phyloP scores from a whole-genome alignment of 2,797 vertebrate genomes.

The Sardinella longiceps region DNA sequence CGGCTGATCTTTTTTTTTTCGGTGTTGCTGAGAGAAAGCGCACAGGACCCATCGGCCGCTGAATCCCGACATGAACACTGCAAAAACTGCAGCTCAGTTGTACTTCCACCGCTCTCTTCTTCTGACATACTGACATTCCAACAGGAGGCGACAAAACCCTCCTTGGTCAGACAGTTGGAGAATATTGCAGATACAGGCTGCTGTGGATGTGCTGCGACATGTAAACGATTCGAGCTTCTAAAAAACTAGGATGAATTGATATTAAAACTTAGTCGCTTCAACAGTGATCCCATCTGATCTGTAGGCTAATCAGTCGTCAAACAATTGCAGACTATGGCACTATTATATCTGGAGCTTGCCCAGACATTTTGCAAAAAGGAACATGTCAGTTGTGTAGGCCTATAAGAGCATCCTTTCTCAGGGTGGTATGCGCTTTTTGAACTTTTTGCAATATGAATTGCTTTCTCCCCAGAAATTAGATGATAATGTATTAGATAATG shows the following conservation, averaged over 20 bases:
- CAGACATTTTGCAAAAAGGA: no score
- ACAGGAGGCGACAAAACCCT: conserved; percentile 3
- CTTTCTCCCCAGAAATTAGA: no score
- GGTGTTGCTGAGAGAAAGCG: background rate
- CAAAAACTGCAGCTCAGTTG: background rate
- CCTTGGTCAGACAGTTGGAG: background rate
- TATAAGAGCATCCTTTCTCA: no score
- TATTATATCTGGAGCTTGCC: no score
- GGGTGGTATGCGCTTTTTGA: no score
- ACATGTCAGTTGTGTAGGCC: no score
- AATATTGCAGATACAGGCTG: background rate
- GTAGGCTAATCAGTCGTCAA: background rate
- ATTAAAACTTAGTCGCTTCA: background rate
- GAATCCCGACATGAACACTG: background rate
- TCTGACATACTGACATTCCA: background rate
- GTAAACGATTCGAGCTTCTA: background rate
- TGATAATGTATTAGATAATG: no score
- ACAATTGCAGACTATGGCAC: background rate
- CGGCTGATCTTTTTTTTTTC: background rate
- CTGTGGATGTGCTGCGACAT: background rate
- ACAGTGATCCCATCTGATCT: background rate
- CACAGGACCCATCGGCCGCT: background rate
- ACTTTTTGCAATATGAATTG: no score
- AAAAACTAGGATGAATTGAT: no score
- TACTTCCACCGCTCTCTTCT: background rate